Conservation (phyloP, 2,113 vertebrate species). For the Aythya baeri region DNA sequence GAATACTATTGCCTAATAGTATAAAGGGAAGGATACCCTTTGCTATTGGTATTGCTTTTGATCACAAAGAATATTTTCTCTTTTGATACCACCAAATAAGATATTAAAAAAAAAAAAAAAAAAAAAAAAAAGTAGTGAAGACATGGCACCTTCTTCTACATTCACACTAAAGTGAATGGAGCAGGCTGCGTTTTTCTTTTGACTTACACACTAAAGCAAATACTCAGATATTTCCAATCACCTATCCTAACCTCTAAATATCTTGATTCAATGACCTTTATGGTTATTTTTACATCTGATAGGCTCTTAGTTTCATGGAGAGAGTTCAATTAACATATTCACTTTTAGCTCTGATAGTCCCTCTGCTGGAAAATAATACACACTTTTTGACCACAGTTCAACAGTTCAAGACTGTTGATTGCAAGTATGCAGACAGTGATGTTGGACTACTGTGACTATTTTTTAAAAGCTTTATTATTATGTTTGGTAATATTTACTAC, state of each 20-base stretch:
- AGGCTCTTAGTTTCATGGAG: not conserved
- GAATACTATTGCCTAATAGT: not conserved
- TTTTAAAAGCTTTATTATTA: not conserved
- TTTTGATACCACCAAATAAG: not conserved
- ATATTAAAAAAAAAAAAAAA: not conserved
- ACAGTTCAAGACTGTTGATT: not conserved
- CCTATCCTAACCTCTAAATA: not conserved
- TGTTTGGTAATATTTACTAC: not conserved
- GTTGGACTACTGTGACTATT: not conserved
- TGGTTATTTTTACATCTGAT: constrained; percentile 19
- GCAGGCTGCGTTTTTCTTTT: not conserved
- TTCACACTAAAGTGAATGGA: not conserved
- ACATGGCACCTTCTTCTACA: not conserved
- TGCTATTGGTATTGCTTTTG: not conserved
- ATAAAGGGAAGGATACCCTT: not conserved
- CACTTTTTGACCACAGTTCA: not conserved
- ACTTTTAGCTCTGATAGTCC: not conserved
- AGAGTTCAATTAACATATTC: constrained; percentile 31
- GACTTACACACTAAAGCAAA: fast-evolving
- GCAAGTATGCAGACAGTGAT: not conserved
- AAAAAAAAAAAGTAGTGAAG: not conserved
- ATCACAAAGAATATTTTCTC: not conserved
- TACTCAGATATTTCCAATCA: not conserved
- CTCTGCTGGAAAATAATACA: not conserved
- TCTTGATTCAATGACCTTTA: not conserved